A percentile compares a stretch with the other conserved stretches of the same genome.
Evolutionary conservation across 2,888 invertebrate genomes (phyloP).

Genomic region (Drosophila helvetica): DNA sequence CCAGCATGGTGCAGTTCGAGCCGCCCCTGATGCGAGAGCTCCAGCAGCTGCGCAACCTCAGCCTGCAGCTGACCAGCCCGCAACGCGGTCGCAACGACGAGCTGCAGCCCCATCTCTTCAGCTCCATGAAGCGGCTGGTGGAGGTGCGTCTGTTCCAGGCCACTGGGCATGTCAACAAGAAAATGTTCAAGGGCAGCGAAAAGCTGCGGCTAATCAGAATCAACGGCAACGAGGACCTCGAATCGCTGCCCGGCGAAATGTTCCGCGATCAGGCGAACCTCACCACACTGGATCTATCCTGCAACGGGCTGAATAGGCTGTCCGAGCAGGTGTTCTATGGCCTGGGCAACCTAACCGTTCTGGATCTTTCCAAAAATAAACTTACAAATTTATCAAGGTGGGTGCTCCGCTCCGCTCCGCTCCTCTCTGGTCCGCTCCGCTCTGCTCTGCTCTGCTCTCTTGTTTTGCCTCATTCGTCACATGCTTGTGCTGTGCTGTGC

Average conservation of each 20-base stretch:
- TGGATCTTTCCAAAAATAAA: constrained; percentile 88
- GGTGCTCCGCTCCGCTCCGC: constrained; percentile 58
- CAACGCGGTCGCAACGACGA: not conserved
- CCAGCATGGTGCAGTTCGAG: constrained; percentile 47
- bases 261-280: constrained; percentile 56
- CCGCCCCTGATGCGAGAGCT: constrained; percentile 47
- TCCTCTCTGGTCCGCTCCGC: too few relatives aligned
- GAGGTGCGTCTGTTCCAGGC: constrained; percentile 87
- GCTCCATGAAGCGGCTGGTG: constrained; percentile 85
- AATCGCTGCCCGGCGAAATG: constrained; percentile 46
- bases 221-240: constrained; percentile 47
- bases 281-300: constrained; percentile 83
- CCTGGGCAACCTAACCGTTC: constrained; percentile 85
- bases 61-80: constrained; percentile 30
- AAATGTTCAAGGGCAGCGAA: constrained; percentile 87
- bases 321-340: constrained; percentile 70
- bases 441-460: not conserved
- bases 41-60: constrained; percentile 57
- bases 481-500: constrained; percentile 11
- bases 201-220: constrained; percentile 85
- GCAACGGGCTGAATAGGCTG: constrained; percentile 25
- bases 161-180: constrained; percentile 85
- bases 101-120: constrained; percentile 84
- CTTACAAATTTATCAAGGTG: constrained; percentile 86
- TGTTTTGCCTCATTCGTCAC: constrained; percentile 12